These are phyloP conservation scores for Carassius auratus DNA, from an alignment of 2,113 vertebrate genomes.

Conservation along the genomic window DNA sequence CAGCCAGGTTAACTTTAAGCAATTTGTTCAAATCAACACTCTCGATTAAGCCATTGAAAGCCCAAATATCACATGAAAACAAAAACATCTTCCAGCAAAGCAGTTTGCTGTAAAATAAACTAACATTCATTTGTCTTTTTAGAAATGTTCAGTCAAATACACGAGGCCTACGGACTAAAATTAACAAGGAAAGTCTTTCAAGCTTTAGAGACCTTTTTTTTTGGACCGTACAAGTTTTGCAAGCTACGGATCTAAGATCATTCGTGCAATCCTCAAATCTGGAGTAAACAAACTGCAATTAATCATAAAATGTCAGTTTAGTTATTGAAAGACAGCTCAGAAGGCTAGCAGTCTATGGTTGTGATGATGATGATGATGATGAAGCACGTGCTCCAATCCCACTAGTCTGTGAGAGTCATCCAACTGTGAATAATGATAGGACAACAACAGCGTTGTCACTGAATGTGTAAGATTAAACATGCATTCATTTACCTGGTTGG, in stretches of 20 bases:
- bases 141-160: neutral
- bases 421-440: neutral
- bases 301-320: neutral
- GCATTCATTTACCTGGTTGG: conserved; percentile 88
- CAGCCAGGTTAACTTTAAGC: neutral
- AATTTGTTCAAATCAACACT: neutral
- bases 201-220: neutral
- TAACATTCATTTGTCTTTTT: neutral
- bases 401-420: neutral
- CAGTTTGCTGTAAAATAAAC: neutral
- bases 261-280: neutral
- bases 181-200: neutral
- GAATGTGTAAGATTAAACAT: neutral
- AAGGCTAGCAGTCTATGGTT: neutral
- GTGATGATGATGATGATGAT: neutral
- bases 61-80: neutral
- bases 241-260: neutral
- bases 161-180: neutral
- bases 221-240: neutral
- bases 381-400: neutral
- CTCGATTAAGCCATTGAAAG: neutral
- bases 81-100: neutral
- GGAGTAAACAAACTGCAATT: neutral
- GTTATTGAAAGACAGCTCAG: neutral
- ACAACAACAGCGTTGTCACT: neutral